Evolutionary conservation across 2,888 invertebrate genomes (phyloP), one percentile per base, ranked within the genome.

Genomic region (Lithophane leautieri): DNA sequence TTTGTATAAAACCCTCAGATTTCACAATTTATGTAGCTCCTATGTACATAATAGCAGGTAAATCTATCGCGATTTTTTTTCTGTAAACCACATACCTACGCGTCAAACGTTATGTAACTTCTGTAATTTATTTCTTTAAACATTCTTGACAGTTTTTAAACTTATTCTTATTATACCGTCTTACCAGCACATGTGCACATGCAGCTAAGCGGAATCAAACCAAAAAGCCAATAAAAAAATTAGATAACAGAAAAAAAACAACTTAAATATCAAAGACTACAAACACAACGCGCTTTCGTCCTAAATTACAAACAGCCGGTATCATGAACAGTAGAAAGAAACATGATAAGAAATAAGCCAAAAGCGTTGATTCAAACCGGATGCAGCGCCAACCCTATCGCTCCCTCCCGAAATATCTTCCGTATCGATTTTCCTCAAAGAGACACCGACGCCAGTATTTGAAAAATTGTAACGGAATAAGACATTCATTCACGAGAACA

Each of bases 391-490:
- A 61, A 70, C 86, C 68, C 56, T 71, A 56, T 70, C 28, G 19
- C 56, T 42, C 56, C 42, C 47, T 71, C 70, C 70, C 25, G 25
- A 84, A 81, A 86, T 86, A 85, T 76, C 78, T 75, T 28, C 22
- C 14, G n/a, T 62, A 84, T 85, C 72, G 84, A 84, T 85, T 83
- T 86, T 66, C 25, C 42, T 58, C 65, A 40, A 60, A 69, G 25
- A 28, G 25, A 28, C 54, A n/a, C 67, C 40, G 44, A 40, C 11
- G 19, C 47, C 22, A 54, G 62, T 63, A 56, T 78, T 34, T 54
- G 34, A 70, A 77, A 75, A 69, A 70, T 70, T 79, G 58, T 71
- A 4, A 52, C 62, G 19, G 44, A 79, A 44, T 62, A 44, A 79
- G 44, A 71, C 78, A 56, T 72, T 65, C 42, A 47, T 63, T 68